Base-by-base conservation (phyloP, 2,888 invertebrate genomes). In the Spisula solida region DNA sequence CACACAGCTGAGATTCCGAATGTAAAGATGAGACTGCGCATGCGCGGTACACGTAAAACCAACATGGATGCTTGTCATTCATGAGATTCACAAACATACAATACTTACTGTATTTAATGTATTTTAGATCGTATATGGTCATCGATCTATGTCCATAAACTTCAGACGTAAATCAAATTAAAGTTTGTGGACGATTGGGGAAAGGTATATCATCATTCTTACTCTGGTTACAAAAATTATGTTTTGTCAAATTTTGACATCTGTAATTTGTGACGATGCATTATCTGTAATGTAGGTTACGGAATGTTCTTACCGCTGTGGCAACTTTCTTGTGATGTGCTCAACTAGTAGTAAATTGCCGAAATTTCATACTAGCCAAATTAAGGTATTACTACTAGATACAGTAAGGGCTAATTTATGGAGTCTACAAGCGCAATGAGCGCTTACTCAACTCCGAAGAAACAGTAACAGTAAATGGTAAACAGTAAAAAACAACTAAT, bases 41-140 rank as follows among this genome's bases (percentile, higher is more conserved):
- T 92, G 92, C 85, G 87, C 85, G 85, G 81, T 84, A 92, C 92
- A 92, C 92, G 92, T 92, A 90, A 92, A 88, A 87, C 85, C 85
- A 92, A 92, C 86, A 92, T 92, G 92, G 92, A 89, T 83, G 87
- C 87, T 81, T 89, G 89, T 86, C 90, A 91, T 86, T 90, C 84
- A 88, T 84, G 86, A 56, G 48, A 83, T 48, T 83, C 29, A 82
- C 75, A 70, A 83, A 60, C 55, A 83, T n/a, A 75, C n/a, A 18
- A 51, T 25, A 34, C 47, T 80, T 48, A 51, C 25, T 20, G 16
- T 1, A 47, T 80, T 34, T 80, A 47, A 51, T 47, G 34, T 48
- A 25, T 48, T 80, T 51, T 48, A 14, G 41, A 41, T n/a, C 48
- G 18, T 25, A 31, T 20, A 14, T 80, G n/a, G 5, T n/a, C 47